Evolutionary conservation across 2,888 invertebrate genomes (phyloP), one percentile per base, ranked within the genome.

Genomic region (Auanema freiburgensis): DNA sequence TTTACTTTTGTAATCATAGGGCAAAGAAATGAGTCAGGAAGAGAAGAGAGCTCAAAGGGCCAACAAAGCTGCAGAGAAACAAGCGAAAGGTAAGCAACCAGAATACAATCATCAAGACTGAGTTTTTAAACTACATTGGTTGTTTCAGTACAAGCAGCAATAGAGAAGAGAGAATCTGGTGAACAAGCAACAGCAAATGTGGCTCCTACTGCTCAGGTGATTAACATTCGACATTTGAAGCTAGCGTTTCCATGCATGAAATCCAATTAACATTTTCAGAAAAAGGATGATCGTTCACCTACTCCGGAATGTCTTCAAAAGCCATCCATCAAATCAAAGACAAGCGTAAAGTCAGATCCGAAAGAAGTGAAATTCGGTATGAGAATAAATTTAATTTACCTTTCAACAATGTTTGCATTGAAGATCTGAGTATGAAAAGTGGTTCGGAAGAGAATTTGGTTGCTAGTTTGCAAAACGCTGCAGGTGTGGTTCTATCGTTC

Each of bases 51-150:
- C 64, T 6, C 68, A 69, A 49, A 63, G 72, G 57, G 64, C 64
- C 8, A 66, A 67, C 2, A 75, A 75, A 54, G 75, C 72, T 8
- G 75, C 72, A 0, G 72, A 66, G 51, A 75, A 75, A 23, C 69
- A 72, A 23, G 72, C 66, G 3, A 67, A 65, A 65, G 71, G 69
- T 71, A 16, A 33, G 33, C n/a, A n/a, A n/a, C n/a, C n/a, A n/a
- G n/a, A n/a, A n/a, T n/a, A n/a, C n/a, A n/a, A n/a, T n/a, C n/a
- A n/a, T n/a, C n/a, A n/a, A n/a, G n/a, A n/a, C n/a, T n/a, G n/a
- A n/a, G n/a, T n/a, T n/a, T n/a, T n/a, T n/a, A n/a, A n/a, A n/a
- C n/a, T n/a, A n/a, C n/a, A n/a, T n/a, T 33, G 33, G 18, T n/a
- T n/a, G 23, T 25, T 12, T n/a, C 60, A 14, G 16, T 53, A 14